These are phyloP conservation scores for Metaphire vulgaris DNA, from an alignment of 1,140 invertebrate genomes.

Conservation along the genomic window DNA sequence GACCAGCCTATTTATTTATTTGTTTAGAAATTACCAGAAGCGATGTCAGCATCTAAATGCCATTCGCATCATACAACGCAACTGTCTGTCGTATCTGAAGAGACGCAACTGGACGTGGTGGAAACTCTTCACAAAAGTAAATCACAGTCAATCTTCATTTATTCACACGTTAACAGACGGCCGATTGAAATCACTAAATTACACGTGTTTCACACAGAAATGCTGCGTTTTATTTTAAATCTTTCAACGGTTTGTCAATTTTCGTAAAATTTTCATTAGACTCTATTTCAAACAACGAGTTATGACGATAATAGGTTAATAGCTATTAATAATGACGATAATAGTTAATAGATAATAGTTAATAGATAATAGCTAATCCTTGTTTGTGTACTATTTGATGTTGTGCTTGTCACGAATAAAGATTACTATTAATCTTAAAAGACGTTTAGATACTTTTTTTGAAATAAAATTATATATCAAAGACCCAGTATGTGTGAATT, in stretches of 20 bases:
- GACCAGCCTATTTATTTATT: neutral
- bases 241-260: no score
- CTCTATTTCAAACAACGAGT: no score
- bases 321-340: no score
- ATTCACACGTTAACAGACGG: neutral
- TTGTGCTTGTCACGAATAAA: no score
- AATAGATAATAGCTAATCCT: no score
- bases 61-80: slow-evolving; percentile 95
- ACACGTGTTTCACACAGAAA: no score
- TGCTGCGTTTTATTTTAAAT: no score
- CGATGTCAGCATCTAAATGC: slow-evolving; percentile 94
- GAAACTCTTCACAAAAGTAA: slow-evolving; percentile 85
- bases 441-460: neutral
- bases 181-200: neutral
- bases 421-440: no score
- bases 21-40: slow-evolving; percentile 87
- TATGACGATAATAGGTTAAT: no score
- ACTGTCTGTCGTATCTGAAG: slow-evolving; percentile 96
- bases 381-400: no score
- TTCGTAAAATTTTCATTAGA: no score
- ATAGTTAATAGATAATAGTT: no score
- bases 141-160: neutral
- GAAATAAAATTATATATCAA: neutral
- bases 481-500: neutral
- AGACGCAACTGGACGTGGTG: slow-evolving; percentile 99